A percentile compares a stretch with the other conserved stretches of the same genome.
phyloP scores from a whole-genome alignment of 2,113 vertebrate species.

The Corapipo altera region DNA sequence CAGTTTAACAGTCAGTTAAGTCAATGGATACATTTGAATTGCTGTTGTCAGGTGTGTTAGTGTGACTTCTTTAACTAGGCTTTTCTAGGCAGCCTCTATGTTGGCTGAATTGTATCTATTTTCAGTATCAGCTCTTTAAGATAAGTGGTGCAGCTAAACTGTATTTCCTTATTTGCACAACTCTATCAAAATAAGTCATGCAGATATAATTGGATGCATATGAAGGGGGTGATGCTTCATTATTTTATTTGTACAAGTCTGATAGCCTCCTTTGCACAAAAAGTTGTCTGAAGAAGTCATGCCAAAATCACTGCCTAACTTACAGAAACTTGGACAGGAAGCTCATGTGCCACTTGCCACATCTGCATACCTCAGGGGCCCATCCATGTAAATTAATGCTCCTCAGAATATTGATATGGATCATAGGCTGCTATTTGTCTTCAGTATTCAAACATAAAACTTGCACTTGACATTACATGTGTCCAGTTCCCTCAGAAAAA shows the following conservation, averaged over 20 bases:
- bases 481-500: not conserved
- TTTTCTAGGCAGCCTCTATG: not conserved
- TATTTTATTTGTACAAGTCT: not conserved
- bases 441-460: not conserved
- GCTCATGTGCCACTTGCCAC: rapidly evolving
- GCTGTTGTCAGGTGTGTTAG: not conserved
- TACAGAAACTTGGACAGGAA: not conserved
- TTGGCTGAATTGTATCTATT: not conserved
- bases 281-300: not conserved
- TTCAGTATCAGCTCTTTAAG: not conserved
- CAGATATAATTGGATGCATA: not conserved
- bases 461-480: not conserved
- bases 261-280: not conserved
- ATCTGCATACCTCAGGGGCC: not conserved
- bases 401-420: not conserved
- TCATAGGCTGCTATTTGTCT: not conserved
- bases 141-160: not conserved
- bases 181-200: not conserved
- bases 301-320: not conserved
- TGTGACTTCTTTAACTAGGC: not conserved
- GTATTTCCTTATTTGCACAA: not conserved
- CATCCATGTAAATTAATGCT: not conserved
- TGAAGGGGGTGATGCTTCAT: not conserved
- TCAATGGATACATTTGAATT: not conserved
- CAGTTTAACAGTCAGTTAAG: not conserved